phyloP scores from a whole-genome alignment of 2,888 invertebrate genomes.

The Sinelater perroti region DNA sequence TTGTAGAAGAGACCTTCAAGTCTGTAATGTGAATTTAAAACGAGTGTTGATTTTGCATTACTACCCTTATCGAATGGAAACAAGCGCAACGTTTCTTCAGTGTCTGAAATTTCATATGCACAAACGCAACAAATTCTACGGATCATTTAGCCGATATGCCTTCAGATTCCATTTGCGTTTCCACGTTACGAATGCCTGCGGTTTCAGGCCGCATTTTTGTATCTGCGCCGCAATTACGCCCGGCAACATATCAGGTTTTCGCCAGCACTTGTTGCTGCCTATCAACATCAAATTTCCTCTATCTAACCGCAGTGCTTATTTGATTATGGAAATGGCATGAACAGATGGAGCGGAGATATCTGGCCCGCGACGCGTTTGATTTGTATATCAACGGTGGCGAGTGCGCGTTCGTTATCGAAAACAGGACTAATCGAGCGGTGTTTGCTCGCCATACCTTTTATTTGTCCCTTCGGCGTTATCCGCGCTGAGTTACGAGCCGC shows the following conservation, averaged over 20 bases:
- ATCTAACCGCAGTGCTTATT: constrained; percentile 28
- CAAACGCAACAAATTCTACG: too few relatives aligned
- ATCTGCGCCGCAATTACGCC: too few relatives aligned
- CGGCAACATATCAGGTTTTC: constrained; percentile 3
- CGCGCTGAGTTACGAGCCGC: constrained; percentile 9
- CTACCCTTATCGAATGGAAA: too few relatives aligned
- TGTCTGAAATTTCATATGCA: too few relatives aligned
- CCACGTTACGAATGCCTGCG: too few relatives aligned
- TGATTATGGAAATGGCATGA: constrained; percentile 34
- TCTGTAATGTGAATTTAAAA: too few relatives aligned
- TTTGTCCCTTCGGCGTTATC: constrained; percentile 18
- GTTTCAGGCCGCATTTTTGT: too few relatives aligned
- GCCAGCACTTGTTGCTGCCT: constrained; percentile 12
- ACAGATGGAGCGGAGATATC: constrained; percentile 37
- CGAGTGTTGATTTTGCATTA: too few relatives aligned
- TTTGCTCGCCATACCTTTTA: constrained; percentile 6
- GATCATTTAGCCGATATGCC: too few relatives aligned
- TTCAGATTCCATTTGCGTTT: too few relatives aligned
- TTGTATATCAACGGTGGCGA: constrained; percentile 23
- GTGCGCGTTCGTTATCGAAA: constrained; percentile 23
- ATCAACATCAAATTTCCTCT: constrained; percentile 20
- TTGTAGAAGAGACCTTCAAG: too few relatives aligned
- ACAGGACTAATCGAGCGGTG: constrained; percentile 13
- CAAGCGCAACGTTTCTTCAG: too few relatives aligned
- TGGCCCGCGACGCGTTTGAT: constrained; percentile 21